Conservation (phyloP, 2,113 vertebrate species). For the Malurus melanocephalus region DNA sequence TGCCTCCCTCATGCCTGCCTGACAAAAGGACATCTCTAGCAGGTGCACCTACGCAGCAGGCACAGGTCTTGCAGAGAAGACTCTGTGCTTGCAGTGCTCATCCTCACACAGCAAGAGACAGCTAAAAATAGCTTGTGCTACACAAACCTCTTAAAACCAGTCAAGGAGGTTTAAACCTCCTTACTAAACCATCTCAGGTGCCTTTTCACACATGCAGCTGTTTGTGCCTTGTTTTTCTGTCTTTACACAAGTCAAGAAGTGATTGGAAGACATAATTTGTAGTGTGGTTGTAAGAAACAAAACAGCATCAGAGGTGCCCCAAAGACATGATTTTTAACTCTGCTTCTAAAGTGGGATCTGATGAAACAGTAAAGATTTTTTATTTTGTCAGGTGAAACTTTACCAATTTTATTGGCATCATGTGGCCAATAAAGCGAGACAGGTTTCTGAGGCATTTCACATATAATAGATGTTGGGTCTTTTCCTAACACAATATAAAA, state of each 20-base stretch:
- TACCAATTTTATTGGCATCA: background rate
- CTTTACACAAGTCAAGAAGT: background rate
- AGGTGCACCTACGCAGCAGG: conserved; percentile 11
- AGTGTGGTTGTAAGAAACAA: background rate
- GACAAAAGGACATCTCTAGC: conserved; percentile 11
- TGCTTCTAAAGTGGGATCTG: background rate
- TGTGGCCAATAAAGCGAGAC: background rate
- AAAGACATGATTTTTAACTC: background rate
- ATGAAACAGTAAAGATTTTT: background rate
- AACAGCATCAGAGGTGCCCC: background rate
- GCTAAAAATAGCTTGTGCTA: conserved; percentile 17
- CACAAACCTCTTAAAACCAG: background rate
- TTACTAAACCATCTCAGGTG: background rate
- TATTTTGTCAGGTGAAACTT: background rate
- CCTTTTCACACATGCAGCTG: background rate
- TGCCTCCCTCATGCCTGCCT: background rate
- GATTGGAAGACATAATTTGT: background rate
- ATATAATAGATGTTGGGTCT: background rate
- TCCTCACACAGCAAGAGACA: background rate
- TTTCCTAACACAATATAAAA: background rate
- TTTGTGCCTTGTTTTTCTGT: background rate
- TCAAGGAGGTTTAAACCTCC: background rate
- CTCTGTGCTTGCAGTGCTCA: background rate
- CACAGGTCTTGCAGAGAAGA: background rate
- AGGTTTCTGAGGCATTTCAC: background rate